Conservation (phyloP, 2,113 vertebrate genomes). For the Jaculus jaculus region DNA sequence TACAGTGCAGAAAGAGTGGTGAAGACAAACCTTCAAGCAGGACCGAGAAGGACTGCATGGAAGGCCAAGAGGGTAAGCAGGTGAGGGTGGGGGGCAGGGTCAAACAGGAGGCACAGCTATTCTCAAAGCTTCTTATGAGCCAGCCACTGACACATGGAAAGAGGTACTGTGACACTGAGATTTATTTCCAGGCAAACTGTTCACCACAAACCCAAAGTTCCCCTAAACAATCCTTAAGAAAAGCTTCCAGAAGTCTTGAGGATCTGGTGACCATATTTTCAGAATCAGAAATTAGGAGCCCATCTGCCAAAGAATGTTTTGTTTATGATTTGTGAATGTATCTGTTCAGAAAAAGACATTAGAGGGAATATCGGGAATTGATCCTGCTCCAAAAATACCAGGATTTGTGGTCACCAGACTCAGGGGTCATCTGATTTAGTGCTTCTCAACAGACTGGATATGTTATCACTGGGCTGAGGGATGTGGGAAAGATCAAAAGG, state of each 20-base stretch:
- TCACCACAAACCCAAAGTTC: neutral
- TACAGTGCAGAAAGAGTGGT: neutral
- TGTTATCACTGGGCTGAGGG: neutral
- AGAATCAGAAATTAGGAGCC: slow-evolving; percentile 56
- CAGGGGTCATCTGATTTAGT: slow-evolving; percentile 49
- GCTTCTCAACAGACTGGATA: slow-evolving; percentile 18
- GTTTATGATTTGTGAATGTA: slow-evolving; percentile 66
- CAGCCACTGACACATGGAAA: neutral
- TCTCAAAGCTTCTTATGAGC: neutral
- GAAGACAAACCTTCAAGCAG: neutral
- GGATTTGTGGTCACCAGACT: slow-evolving; percentile 49
- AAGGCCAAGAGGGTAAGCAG: neutral
- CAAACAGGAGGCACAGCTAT: neutral
- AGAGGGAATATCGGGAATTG: slow-evolving; percentile 58
- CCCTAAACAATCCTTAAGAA: slow-evolving; percentile 46
- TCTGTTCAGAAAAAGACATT: slow-evolving; percentile 51
- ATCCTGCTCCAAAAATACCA: slow-evolving; percentile 48
- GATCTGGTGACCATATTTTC: slow-evolving; percentile 77
- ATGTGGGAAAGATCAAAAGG: slow-evolving; percentile 1
- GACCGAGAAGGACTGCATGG: neutral
- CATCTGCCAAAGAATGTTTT: slow-evolving; percentile 63
- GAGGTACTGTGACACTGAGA: slow-evolving; percentile 29
- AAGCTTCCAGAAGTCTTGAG: slow-evolving; percentile 39
- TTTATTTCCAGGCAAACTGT: slow-evolving; percentile 60
- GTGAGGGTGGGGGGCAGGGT: neutral